Conservation (phyloP, 2,113 vertebrate genomes). For the Polyodon spathula region DNA sequence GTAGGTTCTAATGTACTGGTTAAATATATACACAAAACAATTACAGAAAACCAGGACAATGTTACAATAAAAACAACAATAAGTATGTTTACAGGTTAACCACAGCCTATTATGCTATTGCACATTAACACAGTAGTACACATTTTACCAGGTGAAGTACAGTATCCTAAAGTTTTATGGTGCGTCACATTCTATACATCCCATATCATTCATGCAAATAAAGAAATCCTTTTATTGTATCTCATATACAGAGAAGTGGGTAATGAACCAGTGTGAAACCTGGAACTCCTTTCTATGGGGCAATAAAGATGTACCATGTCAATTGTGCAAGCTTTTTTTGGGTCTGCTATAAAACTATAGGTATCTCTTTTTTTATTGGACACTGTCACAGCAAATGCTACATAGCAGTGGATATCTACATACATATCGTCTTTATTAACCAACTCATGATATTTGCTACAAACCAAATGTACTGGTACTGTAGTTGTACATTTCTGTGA, state of each 20-base stretch:
- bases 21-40: constrained; percentile 13
- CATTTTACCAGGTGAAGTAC: constrained; percentile 12
- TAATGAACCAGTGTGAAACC: no score
- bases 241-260: background rate
- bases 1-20: constrained; percentile 13
- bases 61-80: constrained; percentile 15
- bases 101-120: constrained; percentile 13
- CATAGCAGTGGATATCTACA: no score
- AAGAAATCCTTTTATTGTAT: constrained; percentile 1
- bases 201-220: constrained; percentile 1
- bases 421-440: no score
- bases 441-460: no score
- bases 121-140: constrained; percentile 15
- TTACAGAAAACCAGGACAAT: constrained; percentile 33
- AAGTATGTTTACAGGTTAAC: constrained; percentile 7
- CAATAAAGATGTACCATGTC: no score
- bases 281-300: no score
- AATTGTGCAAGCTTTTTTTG: no score
- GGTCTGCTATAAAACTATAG: no score
- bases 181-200: constrained; percentile 9
- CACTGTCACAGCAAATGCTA: no score
- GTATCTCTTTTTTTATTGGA: no score
- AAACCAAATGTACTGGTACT: no score
- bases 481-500: no score
- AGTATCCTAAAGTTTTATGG: constrained; percentile 9